phyloP scores from a whole-genome alignment of 2,113 vertebrate species.

The Tympanuchus pallidicinctus region DNA sequence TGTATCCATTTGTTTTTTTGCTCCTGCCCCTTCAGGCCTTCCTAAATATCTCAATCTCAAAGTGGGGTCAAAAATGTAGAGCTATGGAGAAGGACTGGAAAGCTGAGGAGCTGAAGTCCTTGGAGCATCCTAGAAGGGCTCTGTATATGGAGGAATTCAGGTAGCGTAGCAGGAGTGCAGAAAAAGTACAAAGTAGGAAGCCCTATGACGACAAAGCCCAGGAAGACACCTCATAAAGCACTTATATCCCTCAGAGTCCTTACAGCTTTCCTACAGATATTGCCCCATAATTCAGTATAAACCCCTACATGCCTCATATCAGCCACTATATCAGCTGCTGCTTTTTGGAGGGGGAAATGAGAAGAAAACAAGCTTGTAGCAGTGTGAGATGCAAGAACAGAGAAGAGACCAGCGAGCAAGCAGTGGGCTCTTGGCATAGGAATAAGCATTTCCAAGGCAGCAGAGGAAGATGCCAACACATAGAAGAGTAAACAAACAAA shows the following conservation, averaged over 20 bases:
- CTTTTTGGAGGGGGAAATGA: background rate
- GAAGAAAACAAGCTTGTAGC: background rate
- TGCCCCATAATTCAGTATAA: fast-evolving
- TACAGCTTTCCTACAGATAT: background rate
- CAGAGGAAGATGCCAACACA: background rate
- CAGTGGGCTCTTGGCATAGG: background rate
- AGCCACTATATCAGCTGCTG: background rate
- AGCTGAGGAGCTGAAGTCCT: background rate
- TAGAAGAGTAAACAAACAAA: conserved; percentile 22
- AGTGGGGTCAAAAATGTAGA: background rate
- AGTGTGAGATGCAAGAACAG: background rate
- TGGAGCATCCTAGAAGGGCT: background rate
- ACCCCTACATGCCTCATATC: background rate
- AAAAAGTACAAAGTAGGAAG: background rate
- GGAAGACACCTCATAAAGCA: background rate
- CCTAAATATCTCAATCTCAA: background rate
- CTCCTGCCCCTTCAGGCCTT: background rate
- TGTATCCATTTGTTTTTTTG: background rate
- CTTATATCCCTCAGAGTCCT: background rate
- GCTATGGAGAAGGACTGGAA: background rate
- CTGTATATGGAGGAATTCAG: background rate
- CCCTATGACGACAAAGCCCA: background rate
- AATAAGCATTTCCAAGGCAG: background rate
- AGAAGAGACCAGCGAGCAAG: background rate
- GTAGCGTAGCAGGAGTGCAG: background rate